Conservation (phyloP, 2,888 invertebrate genomes). For the Xylota sylvarum region DNA sequence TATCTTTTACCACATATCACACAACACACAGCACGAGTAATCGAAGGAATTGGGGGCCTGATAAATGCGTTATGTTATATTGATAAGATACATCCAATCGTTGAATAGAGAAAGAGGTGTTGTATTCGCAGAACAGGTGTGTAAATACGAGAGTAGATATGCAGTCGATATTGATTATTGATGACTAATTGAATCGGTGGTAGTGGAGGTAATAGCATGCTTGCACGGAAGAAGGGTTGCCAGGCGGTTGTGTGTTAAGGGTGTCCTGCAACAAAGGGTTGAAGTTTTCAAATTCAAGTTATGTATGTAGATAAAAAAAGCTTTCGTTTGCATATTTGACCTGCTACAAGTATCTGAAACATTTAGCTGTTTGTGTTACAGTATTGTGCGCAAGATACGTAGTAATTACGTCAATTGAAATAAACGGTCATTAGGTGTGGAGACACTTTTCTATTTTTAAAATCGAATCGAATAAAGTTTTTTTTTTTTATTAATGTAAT, state of each 20-base stretch:
- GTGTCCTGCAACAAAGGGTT: slow-evolving; percentile 19
- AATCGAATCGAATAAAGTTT: neutral
- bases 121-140: slow-evolving; percentile 25
- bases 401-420: slow-evolving; percentile 24
- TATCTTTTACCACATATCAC: slow-evolving; percentile 21
- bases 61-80: slow-evolving; percentile 19
- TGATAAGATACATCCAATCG: slow-evolving; percentile 24
- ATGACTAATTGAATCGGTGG: slow-evolving; percentile 43
- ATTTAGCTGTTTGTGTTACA: slow-evolving; percentile 27
- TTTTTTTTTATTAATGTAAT: slow-evolving; percentile 21
- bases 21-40: neutral
- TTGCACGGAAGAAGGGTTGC: slow-evolving; percentile 29
- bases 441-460: slow-evolving; percentile 25
- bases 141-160: slow-evolving; percentile 34
- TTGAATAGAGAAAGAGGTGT: neutral
- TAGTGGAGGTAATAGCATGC: slow-evolving; percentile 6
- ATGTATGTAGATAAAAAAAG: neutral
- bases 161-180: slow-evolving; percentile 59
- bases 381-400: slow-evolving; percentile 49
- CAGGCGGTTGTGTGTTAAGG: neutral
- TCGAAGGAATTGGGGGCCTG: slow-evolving; percentile 47
- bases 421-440: slow-evolving; percentile 5
- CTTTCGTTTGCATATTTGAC: slow-evolving; percentile 1
- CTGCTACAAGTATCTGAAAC: slow-evolving; percentile 31
- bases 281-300: neutral